Evolutionary conservation across 2,888 invertebrate genomes (phyloP).

Genomic region (Patella ulyssiponensis): DNA sequence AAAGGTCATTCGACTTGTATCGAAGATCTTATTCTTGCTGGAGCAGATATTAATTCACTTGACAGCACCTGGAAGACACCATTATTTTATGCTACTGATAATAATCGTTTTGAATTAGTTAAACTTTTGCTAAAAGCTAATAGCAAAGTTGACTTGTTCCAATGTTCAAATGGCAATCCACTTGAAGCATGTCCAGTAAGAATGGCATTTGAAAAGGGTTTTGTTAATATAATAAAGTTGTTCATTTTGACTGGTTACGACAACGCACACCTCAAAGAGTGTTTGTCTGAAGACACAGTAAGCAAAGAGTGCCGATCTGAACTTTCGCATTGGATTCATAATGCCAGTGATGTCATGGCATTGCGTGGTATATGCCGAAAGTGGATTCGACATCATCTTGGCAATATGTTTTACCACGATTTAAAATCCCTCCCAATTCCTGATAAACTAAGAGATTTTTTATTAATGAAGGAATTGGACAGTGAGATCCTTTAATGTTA

Average conservation of each 20-base stretch:
- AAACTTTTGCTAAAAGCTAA: conserved; percentile 61
- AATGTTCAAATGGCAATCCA: conserved; percentile 44
- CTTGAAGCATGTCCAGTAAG: conserved; percentile 51
- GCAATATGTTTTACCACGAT: conserved; percentile 50
- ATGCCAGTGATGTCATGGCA: conserved; percentile 56
- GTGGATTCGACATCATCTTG: conserved; percentile 62
- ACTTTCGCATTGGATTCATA: conserved; percentile 56
- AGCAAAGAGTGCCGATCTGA: conserved; percentile 43
- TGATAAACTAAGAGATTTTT: conserved; percentile 56
- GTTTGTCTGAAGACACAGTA: conserved; percentile 41
- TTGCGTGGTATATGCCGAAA: conserved; percentile 63
- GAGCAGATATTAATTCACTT: conserved; percentile 57
- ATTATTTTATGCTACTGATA: conserved; percentile 65
- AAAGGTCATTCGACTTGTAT: conserved; percentile 66
- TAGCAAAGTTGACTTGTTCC: conserved; percentile 58
- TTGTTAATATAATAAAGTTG: conserved; percentile 57
- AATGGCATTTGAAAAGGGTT: conserved; percentile 51
- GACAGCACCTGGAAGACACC: conserved; percentile 58
- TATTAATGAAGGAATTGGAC: conserved; percentile 63
- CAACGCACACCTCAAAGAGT: conserved; percentile 48
- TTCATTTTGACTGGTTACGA: conserved; percentile 66
- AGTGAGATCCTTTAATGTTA: conserved; percentile 30
- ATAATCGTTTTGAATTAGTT: conserved; percentile 56
- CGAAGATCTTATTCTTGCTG: conserved; percentile 52
- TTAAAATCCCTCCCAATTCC: conserved; percentile 58